Evolutionary conservation across 2,113 vertebrate genomes (phyloP).

Genomic region (Cryptoleucopteryx plumbea): DNA sequence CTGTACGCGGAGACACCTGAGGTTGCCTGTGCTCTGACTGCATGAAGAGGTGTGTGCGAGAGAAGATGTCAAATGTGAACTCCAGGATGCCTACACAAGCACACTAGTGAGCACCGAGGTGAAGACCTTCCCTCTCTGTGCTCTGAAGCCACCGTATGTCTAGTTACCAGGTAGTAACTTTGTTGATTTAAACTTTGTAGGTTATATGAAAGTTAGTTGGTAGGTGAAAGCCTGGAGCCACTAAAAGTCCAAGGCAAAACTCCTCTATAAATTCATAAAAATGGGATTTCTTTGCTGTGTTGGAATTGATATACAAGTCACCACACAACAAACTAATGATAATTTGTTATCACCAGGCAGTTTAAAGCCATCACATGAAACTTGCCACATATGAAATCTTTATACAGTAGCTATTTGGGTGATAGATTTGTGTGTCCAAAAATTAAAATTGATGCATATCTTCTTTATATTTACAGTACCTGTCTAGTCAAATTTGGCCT

Average conservation of each 20-base stretch:
- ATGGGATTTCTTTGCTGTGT: background rate
- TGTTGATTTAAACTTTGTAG: background rate
- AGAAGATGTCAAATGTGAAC: background rate
- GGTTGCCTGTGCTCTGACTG: background rate
- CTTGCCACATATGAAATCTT: background rate
- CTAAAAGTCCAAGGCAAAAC: background rate
- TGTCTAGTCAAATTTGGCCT: background rate
- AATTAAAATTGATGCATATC: background rate
- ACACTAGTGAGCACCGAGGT: background rate
- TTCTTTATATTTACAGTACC: background rate
- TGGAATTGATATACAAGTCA: background rate
- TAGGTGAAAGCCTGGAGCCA: background rate
- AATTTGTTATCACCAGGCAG: background rate
- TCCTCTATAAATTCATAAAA: background rate
- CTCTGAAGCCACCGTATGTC: background rate
- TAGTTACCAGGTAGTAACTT: background rate
- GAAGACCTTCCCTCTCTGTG: background rate
- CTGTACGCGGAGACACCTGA: background rate
- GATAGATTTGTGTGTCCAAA: background rate
- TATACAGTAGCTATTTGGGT: background rate
- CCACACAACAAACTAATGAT: background rate
- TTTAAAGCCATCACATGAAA: background rate
- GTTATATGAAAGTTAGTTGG: background rate
- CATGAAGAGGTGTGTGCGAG: background rate
- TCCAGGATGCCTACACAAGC: background rate